These are phyloP conservation scores for Campylomormyrus numenius DNA, from an alignment of 2,113 vertebrate genomes.

Conservation along the genomic window DNA sequence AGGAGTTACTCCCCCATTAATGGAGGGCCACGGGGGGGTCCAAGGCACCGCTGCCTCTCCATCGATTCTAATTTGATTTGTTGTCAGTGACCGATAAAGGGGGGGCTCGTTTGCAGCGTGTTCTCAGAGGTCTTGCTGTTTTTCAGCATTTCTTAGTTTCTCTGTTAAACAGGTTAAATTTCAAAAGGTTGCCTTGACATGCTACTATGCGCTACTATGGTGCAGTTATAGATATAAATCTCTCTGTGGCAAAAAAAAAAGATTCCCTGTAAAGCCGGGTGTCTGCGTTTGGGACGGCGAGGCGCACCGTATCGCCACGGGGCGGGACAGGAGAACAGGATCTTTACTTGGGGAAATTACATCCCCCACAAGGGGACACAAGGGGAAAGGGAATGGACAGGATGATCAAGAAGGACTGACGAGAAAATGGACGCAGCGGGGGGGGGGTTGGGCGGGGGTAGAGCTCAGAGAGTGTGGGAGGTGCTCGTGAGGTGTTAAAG, in stretches of 20 bases:
- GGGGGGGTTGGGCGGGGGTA: too few species aligned
- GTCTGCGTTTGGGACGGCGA: not conserved
- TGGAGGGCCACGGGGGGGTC: not conserved
- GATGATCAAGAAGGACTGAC: not conserved
- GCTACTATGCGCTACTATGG: not conserved
- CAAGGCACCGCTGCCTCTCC: not conserved
- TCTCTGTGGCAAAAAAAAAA: not conserved
- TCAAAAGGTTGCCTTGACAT: not conserved
- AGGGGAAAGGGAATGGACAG: not conserved
- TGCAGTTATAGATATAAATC: not conserved
- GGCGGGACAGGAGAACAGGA: not conserved
- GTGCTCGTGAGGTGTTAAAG: not conserved
- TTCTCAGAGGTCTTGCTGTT: not conserved
- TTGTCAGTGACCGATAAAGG: not conserved
- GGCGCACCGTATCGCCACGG: not conserved
- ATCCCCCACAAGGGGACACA: not conserved
- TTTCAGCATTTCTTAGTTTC: not conserved
- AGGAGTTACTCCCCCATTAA: not conserved
- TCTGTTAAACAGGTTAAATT: not conserved
- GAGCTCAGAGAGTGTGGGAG: not conserved
- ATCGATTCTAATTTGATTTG: not conserved
- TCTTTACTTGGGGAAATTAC: not conserved
- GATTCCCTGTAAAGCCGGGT: not conserved
- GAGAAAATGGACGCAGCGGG: not conserved
- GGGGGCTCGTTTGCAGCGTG: not conserved